Evolutionary conservation across 2,113 vertebrate genomes (phyloP), one percentile per base, ranked within the genome.

Genomic region (Corapipo altera): DNA sequence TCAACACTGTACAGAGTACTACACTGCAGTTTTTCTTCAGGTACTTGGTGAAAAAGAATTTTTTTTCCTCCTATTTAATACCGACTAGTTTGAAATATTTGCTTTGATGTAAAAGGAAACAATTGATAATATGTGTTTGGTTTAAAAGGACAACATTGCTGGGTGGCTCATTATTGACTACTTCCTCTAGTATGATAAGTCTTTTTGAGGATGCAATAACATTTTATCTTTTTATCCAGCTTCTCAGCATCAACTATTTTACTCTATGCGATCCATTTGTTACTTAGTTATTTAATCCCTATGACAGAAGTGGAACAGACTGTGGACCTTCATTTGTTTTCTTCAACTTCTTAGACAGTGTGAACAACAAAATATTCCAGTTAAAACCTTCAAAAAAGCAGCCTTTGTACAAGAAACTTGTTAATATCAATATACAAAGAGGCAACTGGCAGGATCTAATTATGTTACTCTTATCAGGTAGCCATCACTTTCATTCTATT

Each of bases 161-260:
- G 70, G 6, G 59, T 90, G 64, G 88, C 24, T 76, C 27, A 80
- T 77, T 96, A 93, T 65, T 95, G 88, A 91, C 84, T 78, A 62
- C 49, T 96, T 96, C 77, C 48, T 72, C 76, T 93, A 35, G 46
- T 39, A 91, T 88, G 95, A 84, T n/a, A 96, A 88, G 59, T 62
- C 61, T 88, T 96, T 94, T 64, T 54, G 28, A 93, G 49, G 75
- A 94, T 95, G 54, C 8, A 32, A 43, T 69, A 93, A 35, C n/a
- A 43, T 71, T 70, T 54, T 28, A 51, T 74, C 32, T 73, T 85
- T 88, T 97, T 91, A 89, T 69, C 18, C 10, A 85, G 13, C 26
- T 59, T 95, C 85, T 90, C 37, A 59, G 20, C 78, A 91, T 72
- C 61, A 64, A 44, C 58, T 93, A 85, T 88, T 70, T 89, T 43